phyloP scores from a whole-genome alignment of 1,140 invertebrate genomes.

The Drosophila paulistorum region DNA sequence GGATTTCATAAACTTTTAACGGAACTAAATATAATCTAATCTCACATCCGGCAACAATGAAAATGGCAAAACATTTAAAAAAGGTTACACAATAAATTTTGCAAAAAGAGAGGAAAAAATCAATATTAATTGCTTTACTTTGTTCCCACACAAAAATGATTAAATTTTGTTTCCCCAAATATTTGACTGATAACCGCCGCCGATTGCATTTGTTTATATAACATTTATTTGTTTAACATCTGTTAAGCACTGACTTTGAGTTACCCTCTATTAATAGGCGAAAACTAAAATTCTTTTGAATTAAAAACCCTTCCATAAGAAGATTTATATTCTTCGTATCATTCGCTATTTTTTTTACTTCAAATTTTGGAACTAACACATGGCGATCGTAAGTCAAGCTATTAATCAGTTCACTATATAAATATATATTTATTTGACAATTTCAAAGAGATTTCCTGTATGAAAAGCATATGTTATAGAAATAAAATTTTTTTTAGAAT shows the following conservation, averaged over 20 bases:
- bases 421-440: too few species aligned
- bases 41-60: not conserved
- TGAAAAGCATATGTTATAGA: too few species aligned
- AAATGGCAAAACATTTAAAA: not conserved
- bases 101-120: not conserved
- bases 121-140: constrained; percentile 1
- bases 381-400: too few species aligned
- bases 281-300: too few species aligned
- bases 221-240: not conserved
- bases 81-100: not conserved
- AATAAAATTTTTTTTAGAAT: too few species aligned
- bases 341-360: too few species aligned
- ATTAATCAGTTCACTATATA: too few species aligned
- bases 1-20: not conserved
- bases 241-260: not conserved
- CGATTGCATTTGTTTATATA: constrained; percentile 2
- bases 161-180: not conserved
- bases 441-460: too few species aligned
- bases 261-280: not conserved
- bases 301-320: too few species aligned
- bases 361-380: too few species aligned
- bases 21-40: not conserved
- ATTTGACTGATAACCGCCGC: constrained; percentile 4
- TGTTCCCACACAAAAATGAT: not conserved
- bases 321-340: too few species aligned